phyloP scores from a whole-genome alignment of 2,113 vertebrate genomes.

The Thryonomys swinderianus region DNA sequence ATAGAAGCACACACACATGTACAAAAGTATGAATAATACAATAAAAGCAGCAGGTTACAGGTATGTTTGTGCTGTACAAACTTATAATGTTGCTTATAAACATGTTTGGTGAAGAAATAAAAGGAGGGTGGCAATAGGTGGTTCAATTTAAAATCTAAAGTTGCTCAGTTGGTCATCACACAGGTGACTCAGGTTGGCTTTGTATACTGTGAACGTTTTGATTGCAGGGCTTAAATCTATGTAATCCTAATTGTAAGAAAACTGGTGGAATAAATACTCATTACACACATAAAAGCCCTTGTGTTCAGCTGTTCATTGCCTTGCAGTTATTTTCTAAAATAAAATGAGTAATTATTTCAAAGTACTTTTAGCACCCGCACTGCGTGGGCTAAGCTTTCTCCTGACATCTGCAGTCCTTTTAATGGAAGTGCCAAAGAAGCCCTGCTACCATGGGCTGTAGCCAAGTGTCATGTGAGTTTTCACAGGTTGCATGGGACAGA shows the following conservation, averaged over 20 bases:
- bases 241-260: conserved; percentile 64
- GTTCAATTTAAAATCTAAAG: conserved; percentile 41
- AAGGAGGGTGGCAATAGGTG: background rate
- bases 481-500: conserved; percentile 28
- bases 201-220: conserved; percentile 23
- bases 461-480: conserved; percentile 47
- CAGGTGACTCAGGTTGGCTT: conserved; percentile 53
- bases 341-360: conserved; percentile 60
- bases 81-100: conserved; percentile 26
- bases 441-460: background rate
- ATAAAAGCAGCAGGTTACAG: background rate
- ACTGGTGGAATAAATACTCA: conserved; percentile 53
- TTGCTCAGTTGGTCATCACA: conserved; percentile 30
- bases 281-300: conserved; percentile 29
- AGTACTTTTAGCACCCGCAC: conserved; percentile 3
- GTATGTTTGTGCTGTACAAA: conserved; percentile 25
- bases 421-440: conserved; percentile 24
- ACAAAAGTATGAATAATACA: background rate
- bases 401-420: conserved; percentile 31
- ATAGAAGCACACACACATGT: background rate
- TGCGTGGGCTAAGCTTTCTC: conserved; percentile 46
- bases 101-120: conserved; percentile 47
- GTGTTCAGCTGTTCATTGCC: conserved; percentile 57
- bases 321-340: conserved; percentile 65
- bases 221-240: conserved; percentile 40